Evolutionary conservation across 2,888 invertebrate species (phyloP).

Genomic region (Stenoptilia bipunctidactyla): DNA sequence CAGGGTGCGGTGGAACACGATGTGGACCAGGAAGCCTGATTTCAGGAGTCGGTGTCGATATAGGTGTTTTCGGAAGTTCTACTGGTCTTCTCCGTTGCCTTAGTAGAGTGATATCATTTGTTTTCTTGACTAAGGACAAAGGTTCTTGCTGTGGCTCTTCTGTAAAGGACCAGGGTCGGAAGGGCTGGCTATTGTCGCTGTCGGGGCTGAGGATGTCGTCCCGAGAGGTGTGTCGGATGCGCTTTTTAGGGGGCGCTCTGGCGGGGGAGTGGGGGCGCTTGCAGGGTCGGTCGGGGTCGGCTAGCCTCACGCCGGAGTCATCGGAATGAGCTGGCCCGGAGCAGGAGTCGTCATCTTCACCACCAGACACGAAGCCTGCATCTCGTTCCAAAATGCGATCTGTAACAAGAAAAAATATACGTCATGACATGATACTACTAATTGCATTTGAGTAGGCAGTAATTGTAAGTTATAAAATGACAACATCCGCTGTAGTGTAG

Average conservation of each 20-base stretch:
- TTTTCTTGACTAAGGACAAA: slow-evolving; percentile 71
- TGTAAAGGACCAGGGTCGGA: slow-evolving; percentile 76
- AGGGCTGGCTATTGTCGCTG: slow-evolving; percentile 59
- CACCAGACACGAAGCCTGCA: slow-evolving; percentile 81
- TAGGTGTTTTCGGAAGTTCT: slow-evolving; percentile 30
- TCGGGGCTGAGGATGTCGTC: slow-evolving; percentile 49
- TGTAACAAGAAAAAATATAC: slow-evolving; percentile 58
- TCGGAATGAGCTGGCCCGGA: slow-evolving; percentile 66
- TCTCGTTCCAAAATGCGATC: slow-evolving; percentile 73
- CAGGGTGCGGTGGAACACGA: slow-evolving; percentile 69
- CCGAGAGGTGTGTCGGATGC: slow-evolving; percentile 68
- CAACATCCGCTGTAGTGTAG: no score
- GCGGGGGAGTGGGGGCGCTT: slow-evolving; percentile 38
- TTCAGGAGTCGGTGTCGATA: slow-evolving; percentile 23
- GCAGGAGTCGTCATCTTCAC: slow-evolving; percentile 76
- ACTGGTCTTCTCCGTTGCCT: slow-evolving; percentile 46
- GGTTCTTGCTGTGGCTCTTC: slow-evolving; percentile 75
- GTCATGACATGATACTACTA: no score
- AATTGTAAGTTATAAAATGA: no score
- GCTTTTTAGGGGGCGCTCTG: slow-evolving; percentile 76
- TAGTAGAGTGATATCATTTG: slow-evolving; percentile 36
- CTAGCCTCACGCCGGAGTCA: slow-evolving; percentile 61
- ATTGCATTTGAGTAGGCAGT: no score
- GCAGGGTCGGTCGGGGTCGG: slow-evolving; percentile 69
- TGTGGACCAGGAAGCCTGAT: slow-evolving; percentile 34